Evolutionary conservation across 1,140 invertebrate genomes (phyloP), one percentile per base, ranked within the genome.

Genomic region (Riptortus pedestris): DNA sequence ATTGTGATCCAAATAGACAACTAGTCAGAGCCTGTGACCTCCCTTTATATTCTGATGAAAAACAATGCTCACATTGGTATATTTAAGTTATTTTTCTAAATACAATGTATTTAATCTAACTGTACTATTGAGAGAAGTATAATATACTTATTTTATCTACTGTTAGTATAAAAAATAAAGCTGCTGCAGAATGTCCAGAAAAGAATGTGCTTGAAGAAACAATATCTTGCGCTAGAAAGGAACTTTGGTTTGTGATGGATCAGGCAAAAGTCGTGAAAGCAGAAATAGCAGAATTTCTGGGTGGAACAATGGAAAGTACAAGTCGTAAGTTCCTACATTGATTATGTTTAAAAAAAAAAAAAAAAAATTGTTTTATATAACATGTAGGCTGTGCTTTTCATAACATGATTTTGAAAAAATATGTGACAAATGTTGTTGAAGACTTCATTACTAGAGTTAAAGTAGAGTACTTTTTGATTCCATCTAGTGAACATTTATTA

Each of bases 201-300:
- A 55, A 55, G 26, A 24, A 24, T 55, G 2, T 55, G 20, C 51
- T 55, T 7, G 51, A 55, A 55, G 51, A 45, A 12, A 64, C 65
- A 2, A 64, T 66, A 12, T 43, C 38, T 22, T 66, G 65, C 33
- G 61, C 31, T 2, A 45, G 65, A 43, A 29, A 66, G 45, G 65
- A 66, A 28, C 27, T 66, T 2, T 47, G 58, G 31, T 14, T 59
- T 20, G 22, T 66, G n/a, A 29, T 60, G 31, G 62, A 60, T 20
- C 65, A 66, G 47, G 27, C 51, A 11, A 22, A 26, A 26, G 29
- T 66, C 16, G 57, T 66, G 18, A 48, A 60, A 22, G 29, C n/a
- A n/a, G 45, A 66, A 45, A 67, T 70, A 0, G 45, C 62, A 73
- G 67, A 65, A 48, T 14, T 16, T 51, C 26, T 51, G 9, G n/a